These are phyloP conservation scores for Huso huso DNA, from an alignment of 2,797 vertebrate genomes.

Conservation along the genomic window DNA sequence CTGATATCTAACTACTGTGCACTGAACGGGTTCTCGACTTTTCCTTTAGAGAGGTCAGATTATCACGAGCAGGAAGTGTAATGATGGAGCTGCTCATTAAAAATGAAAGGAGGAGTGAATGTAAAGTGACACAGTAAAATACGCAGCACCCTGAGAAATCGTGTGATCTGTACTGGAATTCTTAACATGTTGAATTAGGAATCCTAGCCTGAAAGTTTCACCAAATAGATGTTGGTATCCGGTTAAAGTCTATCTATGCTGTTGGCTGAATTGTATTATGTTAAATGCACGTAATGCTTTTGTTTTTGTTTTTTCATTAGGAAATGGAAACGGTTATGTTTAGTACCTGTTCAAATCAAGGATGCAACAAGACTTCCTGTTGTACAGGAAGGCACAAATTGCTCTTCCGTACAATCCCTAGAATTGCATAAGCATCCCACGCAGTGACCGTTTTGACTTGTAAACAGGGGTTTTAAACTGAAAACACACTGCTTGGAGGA, in stretches of 20 bases:
- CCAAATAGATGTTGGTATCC: no score
- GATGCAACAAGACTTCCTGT: slow-evolving; percentile 47
- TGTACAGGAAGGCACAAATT: slow-evolving; percentile 49
- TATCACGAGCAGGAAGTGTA: no score
- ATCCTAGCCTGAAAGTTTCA: no score
- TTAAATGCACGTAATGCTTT: no score
- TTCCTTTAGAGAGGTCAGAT: not conserved
- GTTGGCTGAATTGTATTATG: no score
- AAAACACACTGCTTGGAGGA: not conserved
- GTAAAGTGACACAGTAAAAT: no score
- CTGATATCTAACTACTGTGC: not conserved
- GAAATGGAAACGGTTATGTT: slow-evolving; percentile 2
- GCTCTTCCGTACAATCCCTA: slow-evolving; percentile 44
- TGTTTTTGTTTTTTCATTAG: slow-evolving; percentile 1
- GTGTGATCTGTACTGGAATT: no score
- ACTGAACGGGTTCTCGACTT: not conserved
- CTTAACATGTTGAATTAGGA: no score
- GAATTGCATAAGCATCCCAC: slow-evolving; percentile 38
- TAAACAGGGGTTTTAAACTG: slow-evolving; percentile 28
- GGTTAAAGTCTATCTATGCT: no score
- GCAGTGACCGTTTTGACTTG: slow-evolving; percentile 47
- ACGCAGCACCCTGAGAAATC: no score
- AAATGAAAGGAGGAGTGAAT: no score
- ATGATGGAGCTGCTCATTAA: no score
- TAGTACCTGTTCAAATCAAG: slow-evolving; percentile 45